These are phyloP conservation scores for Eupithecia dodoneata DNA, from an alignment of 2,888 invertebrate species.

Conservation along the genomic window DNA sequence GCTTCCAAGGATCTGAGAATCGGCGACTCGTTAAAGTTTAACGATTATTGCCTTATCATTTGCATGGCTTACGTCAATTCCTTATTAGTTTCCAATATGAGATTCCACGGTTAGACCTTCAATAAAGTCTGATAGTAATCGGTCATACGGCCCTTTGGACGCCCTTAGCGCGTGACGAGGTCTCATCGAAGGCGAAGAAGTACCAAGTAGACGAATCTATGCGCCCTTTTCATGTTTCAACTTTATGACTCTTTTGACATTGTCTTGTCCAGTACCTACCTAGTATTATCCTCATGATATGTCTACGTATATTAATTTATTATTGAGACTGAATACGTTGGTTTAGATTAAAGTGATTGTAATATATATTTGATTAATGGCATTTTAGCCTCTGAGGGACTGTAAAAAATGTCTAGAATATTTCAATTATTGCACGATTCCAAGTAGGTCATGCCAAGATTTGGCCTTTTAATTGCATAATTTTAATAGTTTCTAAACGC, in stretches of 20 bases:
- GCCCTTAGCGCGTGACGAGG: conserved; percentile 80
- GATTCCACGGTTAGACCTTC: conserved; percentile 57
- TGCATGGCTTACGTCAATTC: conserved; percentile 64
- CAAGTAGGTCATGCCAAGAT: conserved; percentile 44
- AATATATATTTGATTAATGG: background rate
- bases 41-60: conserved; percentile 51
- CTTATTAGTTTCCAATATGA: conserved; percentile 59
- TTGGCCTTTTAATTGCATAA: conserved; percentile 44
- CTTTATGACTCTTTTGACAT: conserved; percentile 70
- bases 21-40: conserved; percentile 10
- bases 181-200: conserved; percentile 55
- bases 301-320: conserved; percentile 25
- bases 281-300: conserved; percentile 40
- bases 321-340: background rate
- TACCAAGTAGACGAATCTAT: conserved; percentile 37
- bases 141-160: conserved; percentile 70
- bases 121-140: conserved; percentile 56
- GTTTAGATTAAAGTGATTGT: background rate
- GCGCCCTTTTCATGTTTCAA: conserved; percentile 64
- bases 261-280: conserved; percentile 56
- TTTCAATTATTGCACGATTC: conserved; percentile 45
- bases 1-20: background rate
- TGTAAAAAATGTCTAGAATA: conserved; percentile 34
- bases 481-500: conserved; percentile 43
- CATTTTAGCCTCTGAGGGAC: background rate